Base-by-base conservation (phyloP, 37 sponge, comb jelly and placozoan genomes). In the Chondrosia reniformis region DNA sequence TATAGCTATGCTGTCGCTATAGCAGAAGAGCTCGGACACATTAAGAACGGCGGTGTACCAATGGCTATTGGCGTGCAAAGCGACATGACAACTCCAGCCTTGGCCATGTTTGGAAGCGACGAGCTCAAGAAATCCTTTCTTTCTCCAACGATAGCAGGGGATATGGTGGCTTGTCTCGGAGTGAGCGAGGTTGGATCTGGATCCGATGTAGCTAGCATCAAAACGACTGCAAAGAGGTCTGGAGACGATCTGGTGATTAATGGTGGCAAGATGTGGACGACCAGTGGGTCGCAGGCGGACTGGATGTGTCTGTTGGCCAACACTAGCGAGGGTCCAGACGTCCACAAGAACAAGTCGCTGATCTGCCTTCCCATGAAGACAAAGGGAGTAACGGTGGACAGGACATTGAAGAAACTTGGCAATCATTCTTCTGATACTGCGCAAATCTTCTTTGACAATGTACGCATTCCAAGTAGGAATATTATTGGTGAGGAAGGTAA, bases 211-310 rank as follows among this genome's bases (percentile, higher is more conserved):
- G 89, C 98, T 41, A 84, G 83, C 55, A 86, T 97, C 46, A 91
- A 91, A 79, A 97, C 98, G 21, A 87, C 81, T 1, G 98, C 98
- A 24, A 31, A 79, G 30, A 15, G 19, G 31, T 46, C 52, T 45
- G 76, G 87, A 27, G 88, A 89, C 78, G 94, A 97, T 24, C 86
- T 92, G 55, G 88, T 97, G 39, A 92, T 97, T 57, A 92, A 94
- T 59, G 98, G 98, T 30, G 79, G 95, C 25, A 97, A 97, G 78
- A 97, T 94, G 98, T 97, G 94, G 98, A 97, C 76, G 30, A 97
- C 98, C 12, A 89, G 54, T 34, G 94, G 94, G 22, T 45, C 76
- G 4, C 90, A 97, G 75, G 92, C 98, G 21, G 98, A 97, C 79
- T 97, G 98, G 98, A 97, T 97, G 85, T 97, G 94, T 74, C 73